These are phyloP conservation scores for Alouatta palliata DNA, from an alignment of 2,113 vertebrate species.

Conservation along the genomic window DNA sequence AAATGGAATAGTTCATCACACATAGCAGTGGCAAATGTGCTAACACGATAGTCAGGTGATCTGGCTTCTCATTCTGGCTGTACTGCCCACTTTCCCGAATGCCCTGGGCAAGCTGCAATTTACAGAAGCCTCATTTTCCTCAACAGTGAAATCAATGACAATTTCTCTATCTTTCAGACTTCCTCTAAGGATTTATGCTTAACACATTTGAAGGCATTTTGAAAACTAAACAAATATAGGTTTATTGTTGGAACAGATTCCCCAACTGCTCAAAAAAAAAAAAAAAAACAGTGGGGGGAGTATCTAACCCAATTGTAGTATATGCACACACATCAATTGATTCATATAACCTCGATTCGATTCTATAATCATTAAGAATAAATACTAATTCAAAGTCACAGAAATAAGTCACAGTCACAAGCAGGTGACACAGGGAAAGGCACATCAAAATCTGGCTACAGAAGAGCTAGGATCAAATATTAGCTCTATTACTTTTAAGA, in stretches of 20 bases:
- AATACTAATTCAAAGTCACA: slow-evolving; percentile 31
- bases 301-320: neutral
- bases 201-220: neutral
- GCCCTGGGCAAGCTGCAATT: neutral
- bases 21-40: neutral
- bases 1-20: neutral
- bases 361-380: neutral
- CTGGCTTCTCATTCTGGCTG: neutral
- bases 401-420: neutral
- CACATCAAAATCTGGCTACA: neutral
- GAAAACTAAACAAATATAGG: neutral
- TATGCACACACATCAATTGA: neutral
- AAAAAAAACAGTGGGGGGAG: neutral
- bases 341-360: neutral
- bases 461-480: neutral
- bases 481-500: neutral
- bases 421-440: neutral
- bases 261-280: neutral
- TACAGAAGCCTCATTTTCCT: neutral
- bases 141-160: neutral
- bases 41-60: neutral
- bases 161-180: neutral
- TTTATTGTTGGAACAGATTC: neutral
- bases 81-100: neutral
- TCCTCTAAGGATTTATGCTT: neutral